Base-by-base conservation (phyloP, 2,888 invertebrate genomes). In the Bhutanitis thaidina region DNA sequence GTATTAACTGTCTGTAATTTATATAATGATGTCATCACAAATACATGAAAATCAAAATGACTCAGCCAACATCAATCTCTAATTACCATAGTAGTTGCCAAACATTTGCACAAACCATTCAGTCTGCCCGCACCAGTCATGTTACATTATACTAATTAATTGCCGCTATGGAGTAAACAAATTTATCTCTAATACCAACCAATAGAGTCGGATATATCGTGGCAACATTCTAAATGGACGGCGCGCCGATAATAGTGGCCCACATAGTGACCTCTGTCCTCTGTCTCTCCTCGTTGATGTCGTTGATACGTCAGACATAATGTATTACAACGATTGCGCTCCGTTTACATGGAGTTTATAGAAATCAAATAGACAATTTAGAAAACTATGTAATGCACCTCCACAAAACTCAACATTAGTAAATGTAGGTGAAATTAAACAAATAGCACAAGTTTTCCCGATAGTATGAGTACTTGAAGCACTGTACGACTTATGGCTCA, bases 231-330 rank as follows among this genome's bases (percentile, higher is more conserved):
- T 14, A 43, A 50, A 44, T 50, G 44, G 50, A 50, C 27, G n/a
- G 15, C 32, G 5, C 7, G 20, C 4, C 43, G 49, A 49, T 43
- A 43, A 25, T 34, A 39, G 38, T 44, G 50, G 44, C 43, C 44
- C 43, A 38, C 38, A 25, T 39, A 44, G 43, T 50, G 50, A 50
- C 43, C 44, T 50, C 29, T 62, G 65, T 61, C 64, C 65, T 64
- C 56, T 56, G 55, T 30, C 53, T 55, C 54, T 53, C 46, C 51
- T 51, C 43, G 53, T 55, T 54, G 57, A 57, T 62, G 56, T 27
- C 12, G 29, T 49, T 35, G 53, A 46, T 56, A 57, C 50, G 52
- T 41, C 15, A 39, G 53, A 41, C 57, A 59, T 59, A 61, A 57
- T 60, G 50, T 56, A 57, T 57, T 58, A 52, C 57, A 39, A 53